A percentile compares a stretch with the other conserved stretches of the same genome.
phyloP scores from a whole-genome alignment of 1,140 invertebrate species.

The Drosophila rufa region DNA sequence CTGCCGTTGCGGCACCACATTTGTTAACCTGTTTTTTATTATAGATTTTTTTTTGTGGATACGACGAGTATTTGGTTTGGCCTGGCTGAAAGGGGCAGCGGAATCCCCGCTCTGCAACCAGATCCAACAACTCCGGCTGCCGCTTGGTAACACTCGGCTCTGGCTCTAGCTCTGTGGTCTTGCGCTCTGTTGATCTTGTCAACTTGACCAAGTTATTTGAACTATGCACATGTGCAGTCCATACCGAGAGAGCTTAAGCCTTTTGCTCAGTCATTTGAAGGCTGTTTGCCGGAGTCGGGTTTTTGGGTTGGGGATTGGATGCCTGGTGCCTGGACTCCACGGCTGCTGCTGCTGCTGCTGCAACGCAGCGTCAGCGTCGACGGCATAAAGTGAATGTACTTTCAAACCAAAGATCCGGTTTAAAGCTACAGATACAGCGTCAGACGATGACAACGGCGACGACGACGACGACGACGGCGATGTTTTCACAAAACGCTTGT shows the following conservation, averaged over 20 bases:
- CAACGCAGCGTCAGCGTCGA: constrained; percentile 39
- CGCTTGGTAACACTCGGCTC: constrained; percentile 71
- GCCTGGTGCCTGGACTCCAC: constrained; percentile 35
- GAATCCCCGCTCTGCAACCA: constrained; percentile 34
- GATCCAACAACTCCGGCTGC: constrained; percentile 59
- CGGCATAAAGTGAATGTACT: constrained; percentile 80
- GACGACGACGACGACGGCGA: constrained; percentile 59
- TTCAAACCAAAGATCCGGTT: constrained; percentile 83
- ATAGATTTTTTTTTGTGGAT: constrained; percentile 71
- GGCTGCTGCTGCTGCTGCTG: constrained; percentile 11
- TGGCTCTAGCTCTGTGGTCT: constrained; percentile 26
- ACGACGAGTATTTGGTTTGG: constrained; percentile 63
- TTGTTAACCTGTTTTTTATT: constrained; percentile 83
- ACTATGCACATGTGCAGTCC: constrained; percentile 80
- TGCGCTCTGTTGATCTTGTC: constrained; percentile 74
- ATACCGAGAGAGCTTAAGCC: constrained; percentile 49
- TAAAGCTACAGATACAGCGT: constrained; percentile 76
- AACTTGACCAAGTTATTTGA: constrained; percentile 84
- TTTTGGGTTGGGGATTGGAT: constrained; percentile 11
- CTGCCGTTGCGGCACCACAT: constrained; percentile 71
- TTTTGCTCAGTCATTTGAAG: constrained; percentile 74
- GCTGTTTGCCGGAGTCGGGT: constrained; percentile 64
- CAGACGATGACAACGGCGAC: constrained; percentile 48
- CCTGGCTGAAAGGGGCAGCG: constrained; percentile 1
- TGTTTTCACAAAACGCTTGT: constrained; percentile 82